Base-by-base conservation (phyloP, 2,888 invertebrate species). In the Anthophora plumipes region DNA sequence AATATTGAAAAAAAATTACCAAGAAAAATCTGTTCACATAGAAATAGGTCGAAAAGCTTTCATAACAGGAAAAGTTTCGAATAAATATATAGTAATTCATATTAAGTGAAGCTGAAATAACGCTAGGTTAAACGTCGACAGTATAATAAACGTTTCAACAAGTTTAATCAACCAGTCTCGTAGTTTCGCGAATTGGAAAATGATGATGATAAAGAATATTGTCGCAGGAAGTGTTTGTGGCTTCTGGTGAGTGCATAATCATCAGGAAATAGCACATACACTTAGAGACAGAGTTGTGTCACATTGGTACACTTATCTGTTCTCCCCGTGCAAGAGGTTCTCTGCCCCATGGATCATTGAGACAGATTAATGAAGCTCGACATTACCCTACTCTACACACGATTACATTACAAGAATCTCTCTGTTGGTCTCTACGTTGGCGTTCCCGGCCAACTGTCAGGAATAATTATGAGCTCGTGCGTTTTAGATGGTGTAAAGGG, bases 221-320 rank as follows among this genome's bases (percentile, higher is more conserved):
- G 68, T 68, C 37, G 37, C 60, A 82, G 81, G 77, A 80, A 82
- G 54, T 73, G 60, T 77, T n/a, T 50, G 43, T 59, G 54, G 70
- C 41, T 50, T 55, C 72, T 20, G 55, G 14, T 41, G 50, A 64
- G 37, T 46, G 37, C 41, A 64, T 75, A 75, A 83, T 81, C 81
- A 59, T 68, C 71, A 75, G 82, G 78, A 83, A 83, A 75, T 72
- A 52, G 67, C 54, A 63, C 57, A 61, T 67, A 71, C 57, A 67
- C 61, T 41, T 25, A 12, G 12, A 46, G 50, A 54, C 50, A 52
- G n/a, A n/a, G 54, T 68, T 63, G 66, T 81, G 69, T 77, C 66
- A 54, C 63, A 48, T 77, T 12, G 25, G n/a, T 48, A 60, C 43
- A 50, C 54, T 75, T 72, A 69, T 80, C 63, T 50, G n/a, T 25